phyloP scores from a whole-genome alignment of 2,888 invertebrate genomes.

The Orthonychiurus folsomi region DNA sequence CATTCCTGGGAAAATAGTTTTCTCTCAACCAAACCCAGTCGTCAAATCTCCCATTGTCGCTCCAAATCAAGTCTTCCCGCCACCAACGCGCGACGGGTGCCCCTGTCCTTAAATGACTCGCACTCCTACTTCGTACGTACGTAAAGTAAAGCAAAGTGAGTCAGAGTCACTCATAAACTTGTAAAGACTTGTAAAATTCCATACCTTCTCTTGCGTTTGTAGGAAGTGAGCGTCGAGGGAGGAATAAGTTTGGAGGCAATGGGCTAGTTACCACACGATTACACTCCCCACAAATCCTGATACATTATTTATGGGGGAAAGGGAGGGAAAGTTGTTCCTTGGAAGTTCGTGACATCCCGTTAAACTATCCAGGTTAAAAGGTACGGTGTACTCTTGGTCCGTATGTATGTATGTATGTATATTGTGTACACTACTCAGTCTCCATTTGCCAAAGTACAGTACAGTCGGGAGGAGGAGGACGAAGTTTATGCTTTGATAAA shows the following conservation, averaged over 20 bases:
- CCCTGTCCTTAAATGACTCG: background rate
- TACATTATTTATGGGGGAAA: constrained; percentile 5
- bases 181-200: background rate
- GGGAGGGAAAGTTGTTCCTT: background rate
- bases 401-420: too few species aligned
- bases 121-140: background rate
- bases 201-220: too few species aligned
- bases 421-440: constrained; percentile 1
- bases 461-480: constrained; percentile 10
- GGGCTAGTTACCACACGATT: background rate
- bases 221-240: too few species aligned
- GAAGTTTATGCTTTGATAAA: constrained; percentile 40
- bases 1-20: too few species aligned
- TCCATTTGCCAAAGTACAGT: constrained; percentile 4
- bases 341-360: background rate
- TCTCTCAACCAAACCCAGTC: constrained; percentile 13
- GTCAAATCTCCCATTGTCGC: constrained; percentile 8
- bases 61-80: constrained; percentile 4
- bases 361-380: too few species aligned
- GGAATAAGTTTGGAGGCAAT: too few species aligned
- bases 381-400: too few species aligned
- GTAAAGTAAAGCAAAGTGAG: background rate
- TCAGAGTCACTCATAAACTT: background rate
- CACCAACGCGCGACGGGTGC: background rate
- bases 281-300: constrained; percentile 4